Conservation (phyloP, 1,140 invertebrate genomes). For the Lucilia cuprina region DNA sequence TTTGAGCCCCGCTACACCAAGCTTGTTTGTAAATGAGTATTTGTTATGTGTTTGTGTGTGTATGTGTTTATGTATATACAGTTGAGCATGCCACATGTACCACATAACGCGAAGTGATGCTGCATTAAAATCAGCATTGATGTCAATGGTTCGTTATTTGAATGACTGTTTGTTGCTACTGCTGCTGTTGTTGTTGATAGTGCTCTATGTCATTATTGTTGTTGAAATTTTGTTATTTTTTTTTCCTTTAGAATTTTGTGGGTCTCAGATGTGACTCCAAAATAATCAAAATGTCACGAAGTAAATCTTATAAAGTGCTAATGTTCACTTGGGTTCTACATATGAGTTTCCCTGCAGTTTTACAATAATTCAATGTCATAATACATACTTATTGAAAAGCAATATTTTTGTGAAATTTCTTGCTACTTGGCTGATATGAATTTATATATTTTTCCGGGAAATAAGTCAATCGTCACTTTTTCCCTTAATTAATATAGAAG, state of each 20-base stretch:
- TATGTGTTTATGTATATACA: not conserved
- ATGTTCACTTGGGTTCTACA: conserved; percentile 10
- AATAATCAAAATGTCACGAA: conserved; percentile 20
- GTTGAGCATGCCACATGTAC: not conserved
- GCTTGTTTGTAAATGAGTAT: not conserved
- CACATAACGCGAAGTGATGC: conserved; percentile 8
- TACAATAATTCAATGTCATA: no score
- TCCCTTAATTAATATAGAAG: no score
- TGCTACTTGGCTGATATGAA: no score
- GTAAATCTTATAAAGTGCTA: conserved; percentile 27
- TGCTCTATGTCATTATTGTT: not conserved
- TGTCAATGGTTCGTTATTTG: not conserved
- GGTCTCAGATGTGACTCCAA: not conserved
- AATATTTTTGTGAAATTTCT: no score
- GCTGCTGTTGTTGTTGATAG: not conserved
- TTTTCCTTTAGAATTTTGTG: no score
- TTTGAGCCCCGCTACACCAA: not conserved
- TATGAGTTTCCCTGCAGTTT: not conserved
- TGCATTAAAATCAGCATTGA: not conserved
- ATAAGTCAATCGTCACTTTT: no score
- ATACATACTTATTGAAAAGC: no score
- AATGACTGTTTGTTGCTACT: not conserved
- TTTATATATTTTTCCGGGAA: no score
- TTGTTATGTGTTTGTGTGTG: not conserved
- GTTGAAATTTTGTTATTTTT: no score